A percentile compares a stretch with the other conserved stretches of the same genome.
Conservation (phyloP, 30 jellyfish, hydroid and myxozoan genomes). For the Cassiopea andromeda region DNA sequence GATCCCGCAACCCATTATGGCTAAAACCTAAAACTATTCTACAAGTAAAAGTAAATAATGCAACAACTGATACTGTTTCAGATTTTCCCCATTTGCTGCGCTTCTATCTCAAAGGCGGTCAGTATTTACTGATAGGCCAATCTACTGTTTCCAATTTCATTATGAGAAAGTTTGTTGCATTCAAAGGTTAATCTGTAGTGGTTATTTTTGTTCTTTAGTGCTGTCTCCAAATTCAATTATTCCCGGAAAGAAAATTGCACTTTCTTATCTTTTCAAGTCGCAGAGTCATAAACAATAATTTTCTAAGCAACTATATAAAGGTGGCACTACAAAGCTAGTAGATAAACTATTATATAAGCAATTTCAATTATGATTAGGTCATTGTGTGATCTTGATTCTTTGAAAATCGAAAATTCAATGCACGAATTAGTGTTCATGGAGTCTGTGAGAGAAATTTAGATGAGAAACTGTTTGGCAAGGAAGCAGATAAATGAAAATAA, state of each 20-base stretch:
- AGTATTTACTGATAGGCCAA: too few species aligned
- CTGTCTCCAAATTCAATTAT: slow-evolving; percentile 32
- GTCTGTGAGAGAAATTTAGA: neutral
- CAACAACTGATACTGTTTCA: too few species aligned
- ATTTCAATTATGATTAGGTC: neutral
- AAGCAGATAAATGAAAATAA: too few species aligned
- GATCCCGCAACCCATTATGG: too few species aligned
- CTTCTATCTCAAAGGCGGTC: too few species aligned
- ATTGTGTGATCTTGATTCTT: neutral
- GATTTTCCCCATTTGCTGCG: too few species aligned
- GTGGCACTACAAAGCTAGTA: neutral
- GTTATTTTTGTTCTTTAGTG: neutral
- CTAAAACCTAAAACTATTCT: too few species aligned
- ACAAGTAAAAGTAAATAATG: too few species aligned
- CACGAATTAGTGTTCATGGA: neutral
- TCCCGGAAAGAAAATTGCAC: slow-evolving; percentile 27
- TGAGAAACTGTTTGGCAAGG: too few species aligned
- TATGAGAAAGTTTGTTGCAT: neutral
- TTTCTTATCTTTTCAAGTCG: neutral
- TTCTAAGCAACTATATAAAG: neutral
- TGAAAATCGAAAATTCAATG: neutral
- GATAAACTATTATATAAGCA: neutral
- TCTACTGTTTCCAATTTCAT: neutral
- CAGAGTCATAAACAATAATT: neutral
- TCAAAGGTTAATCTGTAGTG: neutral